These are phyloP conservation scores for Protaetia brevitarsis DNA, from an alignment of 1,140 invertebrate species.

Conservation along the genomic window DNA sequence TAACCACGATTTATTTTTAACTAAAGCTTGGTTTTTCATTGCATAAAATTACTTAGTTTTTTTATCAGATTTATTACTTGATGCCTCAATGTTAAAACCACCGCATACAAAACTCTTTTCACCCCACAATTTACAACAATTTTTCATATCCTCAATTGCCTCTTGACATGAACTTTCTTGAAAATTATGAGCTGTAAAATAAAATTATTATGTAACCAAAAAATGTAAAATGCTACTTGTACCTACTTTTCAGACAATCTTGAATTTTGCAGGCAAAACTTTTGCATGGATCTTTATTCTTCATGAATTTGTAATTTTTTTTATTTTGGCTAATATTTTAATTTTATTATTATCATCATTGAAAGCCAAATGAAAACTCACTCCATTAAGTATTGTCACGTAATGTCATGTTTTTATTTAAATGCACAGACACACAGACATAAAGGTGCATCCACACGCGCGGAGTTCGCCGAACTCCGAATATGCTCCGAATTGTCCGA, in stretches of 20 bases:
- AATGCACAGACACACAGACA: too few species aligned
- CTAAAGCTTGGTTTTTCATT: slow-evolving; percentile 40
- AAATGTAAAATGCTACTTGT: slow-evolving; percentile 9
- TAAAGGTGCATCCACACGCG: too few species aligned
- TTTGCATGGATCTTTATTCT: slow-evolving; percentile 70
- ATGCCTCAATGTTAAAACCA: slow-evolving; percentile 57
- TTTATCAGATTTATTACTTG: slow-evolving; percentile 28
- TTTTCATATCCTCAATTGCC: slow-evolving; percentile 60
- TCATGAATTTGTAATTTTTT: slow-evolving; percentile 31
- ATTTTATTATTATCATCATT: too few species aligned
- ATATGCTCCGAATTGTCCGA: too few species aligned
- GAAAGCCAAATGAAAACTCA: too few species aligned
- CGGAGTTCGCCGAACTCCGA: too few species aligned
- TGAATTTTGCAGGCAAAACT: slow-evolving; percentile 71
- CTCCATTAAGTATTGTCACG: too few species aligned
- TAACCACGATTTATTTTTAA: slow-evolving; percentile 48
- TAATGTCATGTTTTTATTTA: too few species aligned
- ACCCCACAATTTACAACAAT: slow-evolving; percentile 64
- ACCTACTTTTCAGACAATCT: slow-evolving; percentile 67
- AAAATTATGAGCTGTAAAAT: slow-evolving; percentile 54
- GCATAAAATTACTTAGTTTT: slow-evolving; percentile 33
- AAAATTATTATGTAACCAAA: slow-evolving; percentile 18
- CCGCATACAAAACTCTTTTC: slow-evolving; percentile 59
- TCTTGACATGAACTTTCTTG: slow-evolving; percentile 61
- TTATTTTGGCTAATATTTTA: too few species aligned